Base-by-base conservation (phyloP, 2,888 invertebrate genomes). In the Osmoderma eremita region DNA sequence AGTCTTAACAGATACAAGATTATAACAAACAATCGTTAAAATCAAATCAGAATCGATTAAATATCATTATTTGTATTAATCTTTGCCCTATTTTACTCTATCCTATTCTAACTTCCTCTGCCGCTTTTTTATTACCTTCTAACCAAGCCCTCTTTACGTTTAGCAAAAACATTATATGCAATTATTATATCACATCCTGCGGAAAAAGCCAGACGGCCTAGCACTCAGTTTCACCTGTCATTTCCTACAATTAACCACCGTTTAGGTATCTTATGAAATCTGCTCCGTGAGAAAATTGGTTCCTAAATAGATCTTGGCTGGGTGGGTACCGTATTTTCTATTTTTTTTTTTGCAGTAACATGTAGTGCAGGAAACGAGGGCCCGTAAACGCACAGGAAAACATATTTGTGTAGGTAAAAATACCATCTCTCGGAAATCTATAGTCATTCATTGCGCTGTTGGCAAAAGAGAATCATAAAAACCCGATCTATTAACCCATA, bases 401-500 rank as follows among this genome's bases (percentile, higher is more conserved):
- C 17, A 48, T 12, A 48, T 48, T 3, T 15, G 42, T 42, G 42
- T 15, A 42, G 15, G 20, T 48, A 48, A 20, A 48, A 48, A 45
- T 30, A 30, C 6, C 30, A 10, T 5, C 30, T 2, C 30, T 30
- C 30, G 30, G 22, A 51, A 51, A 51, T 30, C n/a, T 22, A 48
- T 17, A 48, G 10, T 17, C 18, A 48, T 22, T 12, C 17, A 13
- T 15, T 1, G 30, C 50, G 24, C 30, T 30, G 50, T 51, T 51
- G 15, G 30, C 36, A 18, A 53, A 39, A 53, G 30, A 50, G 13
- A 51, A n/a, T 13, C 10, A 53, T 17, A 8, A 18, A 24, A 24
- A 61, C 24, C 45, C 56, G 42, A 56, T 56, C 56, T 42, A 61
- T 61, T 61, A 61, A 61, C 58, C 45, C 58, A 61, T 45, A 61